These are phyloP conservation scores for Megamerina dolium DNA, from an alignment of 2,888 invertebrate genomes.

Conservation along the genomic window DNA sequence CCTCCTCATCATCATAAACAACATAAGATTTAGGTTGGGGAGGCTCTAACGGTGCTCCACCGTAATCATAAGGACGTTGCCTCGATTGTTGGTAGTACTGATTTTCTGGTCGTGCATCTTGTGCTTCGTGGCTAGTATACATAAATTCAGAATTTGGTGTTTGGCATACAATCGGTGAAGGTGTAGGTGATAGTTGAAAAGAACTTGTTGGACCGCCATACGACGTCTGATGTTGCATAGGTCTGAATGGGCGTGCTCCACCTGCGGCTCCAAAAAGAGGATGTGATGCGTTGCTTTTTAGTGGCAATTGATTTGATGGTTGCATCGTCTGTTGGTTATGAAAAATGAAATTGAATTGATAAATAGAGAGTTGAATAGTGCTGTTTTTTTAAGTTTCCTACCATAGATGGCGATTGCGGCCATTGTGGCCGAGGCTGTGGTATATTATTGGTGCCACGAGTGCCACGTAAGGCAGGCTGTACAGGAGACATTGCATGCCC, in stretches of 20 bases:
- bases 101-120: conserved; percentile 44
- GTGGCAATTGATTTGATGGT: conserved; percentile 18
- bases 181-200: conserved; percentile 52
- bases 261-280: too few species aligned
- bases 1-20: conserved; percentile 61
- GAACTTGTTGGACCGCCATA: conserved; percentile 41
- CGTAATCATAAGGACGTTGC: conserved; percentile 48
- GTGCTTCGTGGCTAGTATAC: conserved; percentile 53
- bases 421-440: conserved; percentile 64
- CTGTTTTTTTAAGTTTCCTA: too few species aligned
- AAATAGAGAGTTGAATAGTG: conserved; percentile 19
- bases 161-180: conserved; percentile 57
- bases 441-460: conserved; percentile 49
- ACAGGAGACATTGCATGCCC: conserved; percentile 51
- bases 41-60: conserved; percentile 73
- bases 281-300: too few species aligned
- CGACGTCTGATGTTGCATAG: conserved; percentile 43
- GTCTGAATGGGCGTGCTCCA: conserved; percentile 51
- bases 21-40: conserved; percentile 59
- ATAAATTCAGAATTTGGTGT: conserved; percentile 57
- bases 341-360: conserved; percentile 24
- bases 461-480: conserved; percentile 51
- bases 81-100: conserved; percentile 33
- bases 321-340: conserved; percentile 10
- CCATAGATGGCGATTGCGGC: conserved; percentile 47